Percentiles rank a stretch among this genome's conserved stretches.
phyloP scores from a whole-genome alignment of 2,113 vertebrate species.

The Centrocercus urophasianus region DNA sequence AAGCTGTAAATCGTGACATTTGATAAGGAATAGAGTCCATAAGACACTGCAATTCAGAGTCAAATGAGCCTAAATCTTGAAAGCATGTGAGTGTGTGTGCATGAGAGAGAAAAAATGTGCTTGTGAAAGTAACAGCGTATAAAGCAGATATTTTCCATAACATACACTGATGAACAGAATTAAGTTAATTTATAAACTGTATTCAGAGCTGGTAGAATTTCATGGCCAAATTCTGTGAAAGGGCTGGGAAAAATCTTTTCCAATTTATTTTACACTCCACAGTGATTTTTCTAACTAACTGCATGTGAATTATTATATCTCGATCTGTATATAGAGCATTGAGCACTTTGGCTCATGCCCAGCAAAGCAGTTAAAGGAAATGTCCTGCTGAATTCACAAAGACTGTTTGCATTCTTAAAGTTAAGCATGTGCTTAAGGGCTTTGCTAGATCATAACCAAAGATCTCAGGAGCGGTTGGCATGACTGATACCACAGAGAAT shows the following conservation, averaged over 20 bases:
- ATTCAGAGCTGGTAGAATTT: slow-evolving; percentile 46
- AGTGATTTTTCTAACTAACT: slow-evolving; percentile 40
- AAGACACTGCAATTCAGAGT: neutral
- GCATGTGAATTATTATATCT: slow-evolving; percentile 61
- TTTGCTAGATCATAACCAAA: slow-evolving; percentile 72
- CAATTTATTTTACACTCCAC: slow-evolving; percentile 51
- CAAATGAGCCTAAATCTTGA: neutral
- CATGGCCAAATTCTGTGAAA: slow-evolving; percentile 21
- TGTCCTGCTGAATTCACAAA: slow-evolving; percentile 66
- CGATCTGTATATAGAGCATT: slow-evolving; percentile 18
- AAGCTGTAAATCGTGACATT: neutral
- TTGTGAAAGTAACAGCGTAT: slow-evolving; percentile 42
- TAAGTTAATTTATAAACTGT: slow-evolving; percentile 41
- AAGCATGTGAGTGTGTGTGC: neutral
- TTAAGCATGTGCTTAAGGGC: slow-evolving; percentile 70
- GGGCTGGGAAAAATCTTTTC: slow-evolving; percentile 50
- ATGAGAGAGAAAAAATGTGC: neutral
- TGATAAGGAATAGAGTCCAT: neutral
- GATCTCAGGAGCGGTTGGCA: slow-evolving; percentile 64
- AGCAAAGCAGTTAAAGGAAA: slow-evolving; percentile 66
- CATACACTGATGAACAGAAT: slow-evolving; percentile 40
- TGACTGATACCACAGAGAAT: slow-evolving; percentile 62
- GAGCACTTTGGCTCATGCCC: slow-evolving; percentile 42
- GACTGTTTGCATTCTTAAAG: slow-evolving; percentile 67
- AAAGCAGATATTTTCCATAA: slow-evolving; percentile 55